Evolutionary conservation across 1,140 invertebrate species (phyloP).

Genomic region (Halictus rubicundus): DNA sequence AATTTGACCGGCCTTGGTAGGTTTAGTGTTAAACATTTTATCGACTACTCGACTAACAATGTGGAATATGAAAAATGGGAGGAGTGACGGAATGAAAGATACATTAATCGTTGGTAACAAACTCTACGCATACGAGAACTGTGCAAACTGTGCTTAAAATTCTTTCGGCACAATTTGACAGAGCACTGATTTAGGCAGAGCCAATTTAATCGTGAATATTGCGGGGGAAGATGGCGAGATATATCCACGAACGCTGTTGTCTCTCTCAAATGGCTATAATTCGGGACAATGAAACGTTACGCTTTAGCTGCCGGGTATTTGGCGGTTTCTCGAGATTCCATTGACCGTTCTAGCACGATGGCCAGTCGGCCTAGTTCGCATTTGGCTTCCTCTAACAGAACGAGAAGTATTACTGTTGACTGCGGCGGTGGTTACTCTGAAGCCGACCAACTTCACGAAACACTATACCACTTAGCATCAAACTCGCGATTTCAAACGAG

Average conservation of each 20-base stretch:
- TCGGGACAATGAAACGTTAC: slow-evolving; percentile 44
- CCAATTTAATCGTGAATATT: slow-evolving; percentile 7
- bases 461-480: slow-evolving; percentile 50
- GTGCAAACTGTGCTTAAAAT: too few relatives aligned
- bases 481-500: slow-evolving; percentile 26
- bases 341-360: slow-evolving; percentile 36
- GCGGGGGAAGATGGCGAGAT: neutral
- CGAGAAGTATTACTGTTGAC: slow-evolving; percentile 39
- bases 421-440: slow-evolving; percentile 50
- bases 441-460: slow-evolving; percentile 70
- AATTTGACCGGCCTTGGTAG: too few relatives aligned
- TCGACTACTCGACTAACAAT: too few relatives aligned
- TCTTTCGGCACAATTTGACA: too few relatives aligned
- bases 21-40: too few relatives aligned
- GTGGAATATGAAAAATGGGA: too few relatives aligned
- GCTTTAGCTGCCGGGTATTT: slow-evolving; percentile 46
- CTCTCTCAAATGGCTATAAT: slow-evolving; percentile 7
- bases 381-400: slow-evolving; percentile 70
- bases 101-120: too few relatives aligned
- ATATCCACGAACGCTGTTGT: neutral
- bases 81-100: too few relatives aligned
- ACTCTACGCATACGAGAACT: too few relatives aligned
- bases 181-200: too few relatives aligned
- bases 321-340: slow-evolving; percentile 61
- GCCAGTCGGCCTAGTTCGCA: slow-evolving; percentile 71